Base-by-base conservation (phyloP, 2,113 vertebrate genomes). In the Percopsis transmontana region DNA sequence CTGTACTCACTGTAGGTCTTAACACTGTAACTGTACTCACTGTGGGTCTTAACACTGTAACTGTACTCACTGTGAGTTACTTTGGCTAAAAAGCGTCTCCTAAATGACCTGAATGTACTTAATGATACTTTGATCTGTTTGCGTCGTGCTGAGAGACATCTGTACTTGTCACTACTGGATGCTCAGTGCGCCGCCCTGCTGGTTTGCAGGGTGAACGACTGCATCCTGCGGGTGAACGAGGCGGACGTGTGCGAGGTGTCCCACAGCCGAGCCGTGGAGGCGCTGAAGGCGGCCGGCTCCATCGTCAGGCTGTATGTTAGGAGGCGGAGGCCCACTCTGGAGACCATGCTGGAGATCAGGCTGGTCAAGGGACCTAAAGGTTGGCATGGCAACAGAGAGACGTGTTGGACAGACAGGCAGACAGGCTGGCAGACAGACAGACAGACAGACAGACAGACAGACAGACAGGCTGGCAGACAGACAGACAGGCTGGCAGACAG, bases 361-460 rank as follows among this genome's bases (percentile, higher is more conserved):
- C 91, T 99, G 66, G 93, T 95, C 84, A 99, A 99, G 91, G 96
- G 96, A 74, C 96, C 96, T 77, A 98, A 98, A 95, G 97, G 97
- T 99, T 58, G 18, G 61, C 50, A 8, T 21, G 42, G 0, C 38
- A 44, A 45, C 38, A 42, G 16, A 55, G 19, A 39, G 14, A n/a
- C n/a, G n/a, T n/a, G n/a, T n/a, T n/a, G 21, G 9, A 6, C 3
- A 6, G 27, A 7, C 21, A 57, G 23, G 62, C 23, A 62, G 45
- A 47, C 1, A 11, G 15, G 14, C 24, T n/a, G n/a, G n/a, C n/a
- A 42, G 33, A 50, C 21, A 3, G 19, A 47, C 58, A 58, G 38
- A 20, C 27, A 33, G 27, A 33, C 27, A 33, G 27, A 7, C 6
- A 0, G 1, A 33, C 27, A 33, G 27, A 7, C 8, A 33, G 5